phyloP scores from a whole-genome alignment of 2,888 invertebrate species.

The Nemapogon koenigi region DNA sequence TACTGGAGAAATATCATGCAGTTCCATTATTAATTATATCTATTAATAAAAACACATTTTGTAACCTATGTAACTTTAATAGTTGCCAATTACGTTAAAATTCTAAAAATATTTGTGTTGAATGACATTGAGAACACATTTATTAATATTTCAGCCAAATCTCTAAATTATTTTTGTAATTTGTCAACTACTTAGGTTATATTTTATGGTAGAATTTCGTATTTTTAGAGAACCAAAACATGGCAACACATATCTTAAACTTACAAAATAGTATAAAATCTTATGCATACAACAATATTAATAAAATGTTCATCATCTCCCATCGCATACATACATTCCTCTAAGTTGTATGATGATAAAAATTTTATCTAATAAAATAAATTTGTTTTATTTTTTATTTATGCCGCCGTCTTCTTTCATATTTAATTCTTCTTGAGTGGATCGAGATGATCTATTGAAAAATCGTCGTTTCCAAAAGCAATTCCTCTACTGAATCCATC shows the following conservation, averaged over 20 bases:
- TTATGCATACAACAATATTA: conserved; percentile 21
- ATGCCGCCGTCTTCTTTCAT: conserved; percentile 2
- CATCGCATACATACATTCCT: too few species aligned
- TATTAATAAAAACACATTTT: conserved; percentile 1
- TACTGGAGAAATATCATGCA: conserved; percentile 16
- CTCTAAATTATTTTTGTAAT: too few species aligned
- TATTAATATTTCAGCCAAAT: conserved; percentile 14
- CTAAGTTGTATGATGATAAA: too few species aligned
- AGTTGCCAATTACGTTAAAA: conserved; percentile 1
- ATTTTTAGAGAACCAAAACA: conserved; percentile 30
- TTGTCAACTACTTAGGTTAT: too few species aligned
- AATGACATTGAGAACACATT: conserved; percentile 52
- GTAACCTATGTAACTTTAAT: not conserved
- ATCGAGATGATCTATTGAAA: conserved; percentile 92
- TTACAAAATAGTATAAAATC: conserved; percentile 19
- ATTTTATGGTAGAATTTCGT: conserved; percentile 10
- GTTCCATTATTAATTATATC: not conserved
- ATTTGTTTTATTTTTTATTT: conserved; percentile 23
- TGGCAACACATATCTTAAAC: conserved; percentile 36
- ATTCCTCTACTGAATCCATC: conserved; percentile 89
- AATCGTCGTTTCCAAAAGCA: conserved; percentile 91
- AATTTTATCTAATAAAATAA: conserved; percentile 13
- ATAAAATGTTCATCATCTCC: too few species aligned
- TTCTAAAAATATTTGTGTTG: conserved; percentile 14
- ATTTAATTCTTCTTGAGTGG: conserved; percentile 80